phyloP scores from a whole-genome alignment of 2,113 vertebrate genomes.

The Bubo scandiacus region DNA sequence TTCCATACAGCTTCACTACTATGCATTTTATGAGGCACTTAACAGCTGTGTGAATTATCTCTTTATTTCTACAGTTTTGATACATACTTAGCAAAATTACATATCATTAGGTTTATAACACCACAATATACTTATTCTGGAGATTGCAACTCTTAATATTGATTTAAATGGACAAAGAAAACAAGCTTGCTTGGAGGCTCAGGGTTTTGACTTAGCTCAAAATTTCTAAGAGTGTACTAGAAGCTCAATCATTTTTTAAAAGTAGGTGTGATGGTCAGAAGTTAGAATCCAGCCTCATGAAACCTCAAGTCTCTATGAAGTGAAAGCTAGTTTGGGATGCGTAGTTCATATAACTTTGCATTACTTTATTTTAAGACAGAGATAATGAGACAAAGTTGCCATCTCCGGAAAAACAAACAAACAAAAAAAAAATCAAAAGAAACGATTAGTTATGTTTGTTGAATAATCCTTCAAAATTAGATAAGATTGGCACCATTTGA shows the following conservation, averaged over 20 bases:
- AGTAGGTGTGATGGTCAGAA: background rate
- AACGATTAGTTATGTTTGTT: background rate
- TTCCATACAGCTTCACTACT: background rate
- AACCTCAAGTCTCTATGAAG: background rate
- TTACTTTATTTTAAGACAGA: background rate
- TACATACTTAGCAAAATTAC: background rate
- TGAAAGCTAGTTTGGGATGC: background rate
- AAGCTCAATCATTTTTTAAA: fast-evolving
- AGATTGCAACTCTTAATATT: background rate
- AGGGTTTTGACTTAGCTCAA: background rate
- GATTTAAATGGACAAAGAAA: background rate
- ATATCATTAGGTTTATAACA: background rate
- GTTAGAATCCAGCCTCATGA: background rate
- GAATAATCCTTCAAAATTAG: background rate
- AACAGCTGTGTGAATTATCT: background rate
- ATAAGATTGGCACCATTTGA: background rate
- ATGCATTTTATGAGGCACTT: background rate
- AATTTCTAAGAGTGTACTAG: background rate
- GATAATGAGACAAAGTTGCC: background rate
- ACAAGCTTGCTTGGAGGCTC: background rate
- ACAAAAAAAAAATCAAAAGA: background rate
- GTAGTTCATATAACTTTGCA: background rate
- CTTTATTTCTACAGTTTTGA: background rate
- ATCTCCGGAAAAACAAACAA: background rate
- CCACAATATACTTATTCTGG: background rate